Conservation (phyloP, 2,888 invertebrate species). For the Epinotia brunnichana region DNA sequence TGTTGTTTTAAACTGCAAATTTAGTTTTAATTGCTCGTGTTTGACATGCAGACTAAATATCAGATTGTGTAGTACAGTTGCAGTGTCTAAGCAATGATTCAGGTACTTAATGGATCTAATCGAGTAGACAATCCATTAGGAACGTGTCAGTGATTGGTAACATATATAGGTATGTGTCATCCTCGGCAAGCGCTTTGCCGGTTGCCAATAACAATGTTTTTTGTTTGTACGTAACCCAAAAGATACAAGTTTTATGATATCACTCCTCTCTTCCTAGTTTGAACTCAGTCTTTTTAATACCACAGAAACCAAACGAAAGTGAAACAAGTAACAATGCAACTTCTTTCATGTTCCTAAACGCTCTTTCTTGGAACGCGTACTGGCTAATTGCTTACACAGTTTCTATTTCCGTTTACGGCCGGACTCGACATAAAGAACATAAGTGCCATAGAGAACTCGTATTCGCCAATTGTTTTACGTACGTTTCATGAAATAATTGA, state of each 20-base stretch:
- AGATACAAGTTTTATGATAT: neutral
- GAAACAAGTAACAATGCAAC: slow-evolving; percentile 35
- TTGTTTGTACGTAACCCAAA: neutral
- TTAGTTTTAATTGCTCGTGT: slow-evolving; percentile 41
- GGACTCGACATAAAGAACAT: neutral
- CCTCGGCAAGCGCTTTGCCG: neutral
- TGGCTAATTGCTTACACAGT: slow-evolving; percentile 23
- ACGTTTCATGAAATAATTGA: neutral
- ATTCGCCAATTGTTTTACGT: neutral
- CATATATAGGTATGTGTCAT: neutral
- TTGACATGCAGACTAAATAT: neutral
- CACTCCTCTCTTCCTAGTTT: neutral
- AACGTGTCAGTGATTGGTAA: neutral
- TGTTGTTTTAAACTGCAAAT: slow-evolving; percentile 69
- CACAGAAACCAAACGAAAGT: slow-evolving; percentile 30
- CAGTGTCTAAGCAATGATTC: neutral
- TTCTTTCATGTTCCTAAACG: slow-evolving; percentile 24
- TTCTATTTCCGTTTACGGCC: slow-evolving; percentile 29
- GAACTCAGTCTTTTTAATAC: slow-evolving; percentile 16
- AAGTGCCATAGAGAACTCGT: neutral
- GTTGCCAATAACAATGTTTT: neutral
- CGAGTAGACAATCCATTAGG: neutral
- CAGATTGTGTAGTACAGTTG: neutral
- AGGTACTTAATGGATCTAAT: neutral
- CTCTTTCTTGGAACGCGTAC: slow-evolving; percentile 25